Conservation (phyloP, 2,113 vertebrate species). For the Cavia aperea region DNA sequence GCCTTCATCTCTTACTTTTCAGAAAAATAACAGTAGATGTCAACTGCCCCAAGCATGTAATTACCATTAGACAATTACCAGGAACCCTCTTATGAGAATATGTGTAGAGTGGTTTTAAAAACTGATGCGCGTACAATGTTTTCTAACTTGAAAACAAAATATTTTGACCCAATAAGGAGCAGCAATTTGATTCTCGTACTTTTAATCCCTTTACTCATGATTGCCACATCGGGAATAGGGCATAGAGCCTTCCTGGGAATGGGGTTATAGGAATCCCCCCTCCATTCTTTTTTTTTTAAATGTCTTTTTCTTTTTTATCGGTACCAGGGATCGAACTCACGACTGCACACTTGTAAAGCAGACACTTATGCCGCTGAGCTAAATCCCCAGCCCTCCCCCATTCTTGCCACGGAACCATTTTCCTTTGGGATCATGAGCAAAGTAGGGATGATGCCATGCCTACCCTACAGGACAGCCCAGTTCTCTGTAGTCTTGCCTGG, state of each 20-base stretch:
- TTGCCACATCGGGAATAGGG: background rate
- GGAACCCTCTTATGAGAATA: constrained; percentile 56
- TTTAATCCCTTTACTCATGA: background rate
- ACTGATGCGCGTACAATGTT: background rate
- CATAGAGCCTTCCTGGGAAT: background rate
- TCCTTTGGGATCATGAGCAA: background rate
- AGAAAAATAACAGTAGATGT: constrained; percentile 65
- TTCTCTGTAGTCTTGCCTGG: background rate
- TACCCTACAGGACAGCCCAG: background rate
- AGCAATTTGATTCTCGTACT: background rate
- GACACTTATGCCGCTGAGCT: too few relatives aligned
- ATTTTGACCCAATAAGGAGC: background rate
- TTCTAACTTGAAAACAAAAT: constrained; percentile 56
- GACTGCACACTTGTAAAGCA: too few relatives aligned
- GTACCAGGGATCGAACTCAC: too few relatives aligned
- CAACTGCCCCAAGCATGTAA: constrained; percentile 67
- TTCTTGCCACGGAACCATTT: background rate
- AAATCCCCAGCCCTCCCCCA: too few relatives aligned
- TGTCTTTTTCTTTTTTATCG: too few relatives aligned
- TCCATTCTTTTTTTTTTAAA: background rate
- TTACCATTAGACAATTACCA: constrained; percentile 68
- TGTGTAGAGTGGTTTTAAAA: background rate
- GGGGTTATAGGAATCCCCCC: background rate
- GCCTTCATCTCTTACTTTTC: constrained; percentile 48
- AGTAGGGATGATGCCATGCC: background rate